Evolutionary conservation across 1,140 invertebrate genomes (phyloP), one percentile per base, ranked within the genome.

Genomic region (Lepidurus apus): DNA sequence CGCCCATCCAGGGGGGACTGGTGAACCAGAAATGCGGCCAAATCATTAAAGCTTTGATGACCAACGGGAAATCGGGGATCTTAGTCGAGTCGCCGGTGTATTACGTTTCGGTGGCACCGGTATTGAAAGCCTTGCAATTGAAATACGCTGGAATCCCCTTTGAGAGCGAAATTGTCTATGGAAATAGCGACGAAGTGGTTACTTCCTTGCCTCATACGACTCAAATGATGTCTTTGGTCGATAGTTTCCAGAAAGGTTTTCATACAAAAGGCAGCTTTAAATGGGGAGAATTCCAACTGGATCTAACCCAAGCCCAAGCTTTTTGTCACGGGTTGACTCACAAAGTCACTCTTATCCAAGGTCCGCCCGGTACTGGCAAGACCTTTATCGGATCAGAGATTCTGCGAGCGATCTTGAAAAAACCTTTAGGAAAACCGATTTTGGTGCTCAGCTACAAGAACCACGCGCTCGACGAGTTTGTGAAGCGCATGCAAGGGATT

Each of bases 381-480:
- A 89, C 88, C 7, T 87, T 83, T 79, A 80, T 88, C 43, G 87
- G 87, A 11, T 80, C 86, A 8, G 82, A 84, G 78, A 82, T 86
- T 43, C 80, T 82, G 9, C 21, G 13, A 65, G 53, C 53, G 21
- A 65, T 65, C 53, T 21, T 65, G 17, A 4, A 21, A 0, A 13
- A 17, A 21, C 53, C 8, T n/a, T 21, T 6, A 21, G 17, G 45
- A 5, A 34, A 74, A 13, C 88, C 88, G 3, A 87, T 89, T 53
- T 81, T 89, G 7, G 83, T 89, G 42, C 85, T 89, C 10, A 88
- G 87, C 79, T 88, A 86, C 80, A 89, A 87, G 13, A 89, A 89
- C 80, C 88, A 89, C 82, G 88, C 89, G 10, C 80, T 89, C 9
- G 89, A 89, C 82, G 87, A 89, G 82, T 89, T 89, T 82, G 81